Evolutionary conservation across 2,888 invertebrate genomes (phyloP).

Genomic region (Meiosimyza platycephala): DNA sequence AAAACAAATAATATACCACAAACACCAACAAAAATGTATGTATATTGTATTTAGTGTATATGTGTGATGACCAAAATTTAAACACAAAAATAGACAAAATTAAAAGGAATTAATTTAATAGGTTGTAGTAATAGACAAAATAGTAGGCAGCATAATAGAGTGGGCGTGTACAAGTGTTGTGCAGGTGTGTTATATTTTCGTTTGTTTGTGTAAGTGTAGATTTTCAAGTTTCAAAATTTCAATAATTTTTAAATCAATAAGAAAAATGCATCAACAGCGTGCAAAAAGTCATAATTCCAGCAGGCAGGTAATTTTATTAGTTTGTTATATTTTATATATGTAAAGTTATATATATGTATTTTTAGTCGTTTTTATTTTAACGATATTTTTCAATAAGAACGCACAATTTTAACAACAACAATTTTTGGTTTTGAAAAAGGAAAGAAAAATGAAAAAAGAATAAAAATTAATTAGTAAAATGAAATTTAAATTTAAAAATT

Average conservation of each 20-base stretch:
- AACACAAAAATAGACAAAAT: constrained; percentile 1
- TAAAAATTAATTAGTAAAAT: constrained; percentile 53
- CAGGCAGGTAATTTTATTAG: constrained; percentile 47
- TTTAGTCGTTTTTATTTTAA: constrained; percentile 43
- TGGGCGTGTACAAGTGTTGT: background rate
- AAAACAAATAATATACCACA: no score
- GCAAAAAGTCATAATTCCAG: constrained; percentile 34
- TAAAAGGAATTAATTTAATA: background rate
- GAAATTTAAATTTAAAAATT: constrained; percentile 48
- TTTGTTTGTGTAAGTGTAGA: no score
- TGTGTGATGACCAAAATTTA: no score
- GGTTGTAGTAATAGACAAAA: background rate
- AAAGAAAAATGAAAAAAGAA: constrained; percentile 51
- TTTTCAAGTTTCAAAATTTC: constrained; percentile 30
- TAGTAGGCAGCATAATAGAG: background rate
- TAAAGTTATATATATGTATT: constrained; percentile 37
- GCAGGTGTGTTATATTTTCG: constrained; percentile 2
- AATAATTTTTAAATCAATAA: constrained; percentile 30
- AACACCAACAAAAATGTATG: no score
- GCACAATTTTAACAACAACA: constrained; percentile 46
- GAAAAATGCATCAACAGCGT: constrained; percentile 34
- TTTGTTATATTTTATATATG: constrained; percentile 42
- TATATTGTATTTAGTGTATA: no score
- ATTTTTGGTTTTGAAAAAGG: constrained; percentile 49
- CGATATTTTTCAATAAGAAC: constrained; percentile 37